Evolutionary conservation across 2,113 vertebrate species (phyloP), one percentile per base, ranked within the genome.

Genomic region (Rhinichthys klamathensis): DNA sequence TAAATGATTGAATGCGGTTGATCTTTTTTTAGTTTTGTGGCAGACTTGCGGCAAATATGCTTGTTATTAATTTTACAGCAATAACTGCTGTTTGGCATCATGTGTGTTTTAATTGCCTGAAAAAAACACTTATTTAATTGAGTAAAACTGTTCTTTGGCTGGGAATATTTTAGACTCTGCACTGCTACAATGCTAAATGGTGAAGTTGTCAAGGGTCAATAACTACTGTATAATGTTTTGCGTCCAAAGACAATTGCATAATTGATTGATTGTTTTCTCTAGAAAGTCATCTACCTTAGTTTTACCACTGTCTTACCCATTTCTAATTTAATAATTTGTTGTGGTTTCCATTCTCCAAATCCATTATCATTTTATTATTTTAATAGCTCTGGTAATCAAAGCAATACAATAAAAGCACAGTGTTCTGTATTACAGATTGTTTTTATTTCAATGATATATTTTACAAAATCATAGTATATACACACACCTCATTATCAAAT

Each of bases 11-110:
- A 79, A 65, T 83, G 72, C 56, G 63, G 30, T 84, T 84, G 25
- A 77, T 74, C 60, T 46, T 73, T 88, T 84, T 84, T 86, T 80
- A 2, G 60, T 46, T 16, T 44, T 74, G 18, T 77, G 25, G 70
- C 73, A 75, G 60, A n/a, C 75, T 65, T 76, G 10, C 41, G 12
- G 74, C 1, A 23, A 76, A 77, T 23, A 77, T 35, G 51, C 11
- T n/a, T 25, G 30, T 32, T 27, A 27, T 27, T 46, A 46, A 46
- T n/a, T 73, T n/a, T 25, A 73, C 5, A 46, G 70, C 23, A 73
- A 25, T 30, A 13, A 73, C 38, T 46, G 23, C 38, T n/a, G 11
- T 15, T 73, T 73, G 25, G 11, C 38, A 2, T 73, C 16, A 35
- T 69, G 32, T 32, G 13, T 73, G 38, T 73, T 46, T 73, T 25